Percentiles rank a stretch among this genome's conserved stretches.
Evolutionary conservation across 2,797 vertebrate species (phyloP).

Genomic region (Sternarchorhynchus goeldii): DNA sequence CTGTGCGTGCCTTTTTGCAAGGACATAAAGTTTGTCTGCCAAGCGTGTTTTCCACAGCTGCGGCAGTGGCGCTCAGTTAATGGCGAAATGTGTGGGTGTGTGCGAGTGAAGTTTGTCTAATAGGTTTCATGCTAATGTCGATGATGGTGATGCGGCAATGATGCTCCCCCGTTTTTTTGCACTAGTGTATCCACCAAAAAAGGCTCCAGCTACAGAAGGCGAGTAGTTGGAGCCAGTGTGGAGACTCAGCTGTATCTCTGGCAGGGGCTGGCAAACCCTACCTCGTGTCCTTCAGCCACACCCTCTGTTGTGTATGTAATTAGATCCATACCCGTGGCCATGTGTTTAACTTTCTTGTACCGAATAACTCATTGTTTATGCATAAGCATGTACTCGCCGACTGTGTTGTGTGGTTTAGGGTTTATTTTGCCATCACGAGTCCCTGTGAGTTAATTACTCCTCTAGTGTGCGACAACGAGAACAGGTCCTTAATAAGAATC

Average conservation of each 20-base stretch:
- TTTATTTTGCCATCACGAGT: conserved; percentile 10
- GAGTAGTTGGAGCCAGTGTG: background rate
- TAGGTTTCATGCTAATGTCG: background rate
- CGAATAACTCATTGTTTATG: conserved; percentile 49
- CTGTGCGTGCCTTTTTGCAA: background rate
- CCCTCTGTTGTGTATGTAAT: conserved; percentile 51
- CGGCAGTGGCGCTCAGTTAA: background rate
- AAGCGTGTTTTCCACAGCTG: background rate
- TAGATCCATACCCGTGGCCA: conserved; percentile 39
- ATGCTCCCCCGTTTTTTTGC: background rate
- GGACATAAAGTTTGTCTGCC: background rate
- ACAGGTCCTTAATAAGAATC: background rate
- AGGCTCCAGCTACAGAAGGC: conserved; percentile 8
- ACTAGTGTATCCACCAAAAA: background rate
- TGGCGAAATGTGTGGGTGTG: background rate
- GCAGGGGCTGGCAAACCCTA: conserved; percentile 22
- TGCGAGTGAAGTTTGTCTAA: background rate
- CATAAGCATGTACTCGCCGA: conserved; percentile 16
- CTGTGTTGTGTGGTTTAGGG: conserved; percentile 11
- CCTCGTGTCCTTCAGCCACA: conserved; percentile 45
- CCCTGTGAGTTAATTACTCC: background rate
- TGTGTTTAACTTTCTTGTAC: conserved; percentile 33
- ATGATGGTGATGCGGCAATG: background rate
- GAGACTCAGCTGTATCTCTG: conserved; percentile 32
- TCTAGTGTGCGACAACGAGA: background rate